Conservation (phyloP, 2,888 invertebrate genomes). For the Meiosimyza platycephala region DNA sequence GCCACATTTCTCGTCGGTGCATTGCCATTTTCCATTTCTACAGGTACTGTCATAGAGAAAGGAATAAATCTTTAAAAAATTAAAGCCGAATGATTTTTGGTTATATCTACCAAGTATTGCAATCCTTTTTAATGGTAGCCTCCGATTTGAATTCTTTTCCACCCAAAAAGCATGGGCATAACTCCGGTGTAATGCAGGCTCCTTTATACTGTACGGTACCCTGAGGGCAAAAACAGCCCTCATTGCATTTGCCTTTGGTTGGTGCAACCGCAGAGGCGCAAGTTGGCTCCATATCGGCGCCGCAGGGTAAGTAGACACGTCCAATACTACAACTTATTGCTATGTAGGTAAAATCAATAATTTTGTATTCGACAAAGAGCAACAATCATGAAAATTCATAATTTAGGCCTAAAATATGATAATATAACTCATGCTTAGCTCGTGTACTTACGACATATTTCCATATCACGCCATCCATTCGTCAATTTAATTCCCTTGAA, state of each 20-base stretch:
- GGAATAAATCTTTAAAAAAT: no score
- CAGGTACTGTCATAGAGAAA: no score
- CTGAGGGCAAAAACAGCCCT: constrained; percentile 90
- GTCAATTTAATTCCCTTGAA: constrained; percentile 74
- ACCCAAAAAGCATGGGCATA: constrained; percentile 84
- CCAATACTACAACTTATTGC: constrained; percentile 83
- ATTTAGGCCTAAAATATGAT: no score
- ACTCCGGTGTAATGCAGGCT: constrained; percentile 76
- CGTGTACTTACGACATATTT: constrained; percentile 80
- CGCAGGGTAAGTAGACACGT: constrained; percentile 82
- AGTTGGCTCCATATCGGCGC: constrained; percentile 77
- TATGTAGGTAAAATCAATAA: constrained; percentile 58
- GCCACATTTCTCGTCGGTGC: no score
- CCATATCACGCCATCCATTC: constrained; percentile 81
- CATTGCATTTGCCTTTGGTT: constrained; percentile 74
- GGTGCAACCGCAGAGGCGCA: constrained; percentile 72
- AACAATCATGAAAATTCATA: no score
- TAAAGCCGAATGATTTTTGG: no score
- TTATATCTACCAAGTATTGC: constrained; percentile 80
- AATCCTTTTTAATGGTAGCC: constrained; percentile 78
- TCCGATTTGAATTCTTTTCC: constrained; percentile 81
- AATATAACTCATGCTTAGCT: no score
- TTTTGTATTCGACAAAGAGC: not conserved
- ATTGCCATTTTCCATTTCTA: no score
- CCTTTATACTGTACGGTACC: constrained; percentile 81